phyloP scores from a whole-genome alignment of 2,888 invertebrate genomes.

The Tortricodes alternella region DNA sequence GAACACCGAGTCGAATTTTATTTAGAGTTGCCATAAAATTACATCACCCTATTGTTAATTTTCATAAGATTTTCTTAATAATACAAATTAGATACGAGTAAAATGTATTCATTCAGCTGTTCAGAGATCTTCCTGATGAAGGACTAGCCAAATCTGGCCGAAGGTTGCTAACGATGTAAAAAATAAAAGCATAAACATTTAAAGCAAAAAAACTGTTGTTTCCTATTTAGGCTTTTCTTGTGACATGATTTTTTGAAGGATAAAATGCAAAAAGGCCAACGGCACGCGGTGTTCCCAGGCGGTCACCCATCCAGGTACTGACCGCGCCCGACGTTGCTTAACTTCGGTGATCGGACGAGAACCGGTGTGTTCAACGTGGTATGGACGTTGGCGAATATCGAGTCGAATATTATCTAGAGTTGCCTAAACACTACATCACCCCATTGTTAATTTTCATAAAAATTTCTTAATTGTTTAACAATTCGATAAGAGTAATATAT shows the following conservation, averaged over 20 bases:
- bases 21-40: not conserved
- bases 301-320: slow-evolving; percentile 43
- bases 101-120: no score
- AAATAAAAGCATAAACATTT: no score
- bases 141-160: no score
- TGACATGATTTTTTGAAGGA: no score
- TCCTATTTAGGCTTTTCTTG: no score
- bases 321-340: slow-evolving; percentile 42
- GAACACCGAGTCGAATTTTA: not conserved
- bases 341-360: slow-evolving; percentile 45
- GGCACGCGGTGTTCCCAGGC: slow-evolving; percentile 40
- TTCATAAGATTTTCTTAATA: not conserved
- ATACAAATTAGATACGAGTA: no score
- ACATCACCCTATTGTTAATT: not conserved
- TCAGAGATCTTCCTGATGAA: no score
- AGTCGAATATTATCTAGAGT: no score
- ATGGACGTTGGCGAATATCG: slow-evolving; percentile 16
- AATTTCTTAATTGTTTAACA: no score
- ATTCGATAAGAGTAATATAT: no score
- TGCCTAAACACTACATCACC: not conserved
- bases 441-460: not conserved
- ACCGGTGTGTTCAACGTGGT: slow-evolving; percentile 41
- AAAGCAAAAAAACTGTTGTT: no score
- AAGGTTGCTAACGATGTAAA: no score
- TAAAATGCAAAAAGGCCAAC: slow-evolving; percentile 38